A percentile compares a stretch with the other conserved stretches of the same genome.
Conservation (phyloP, 2,797 vertebrate species). For the Eulemur coronatus region DNA sequence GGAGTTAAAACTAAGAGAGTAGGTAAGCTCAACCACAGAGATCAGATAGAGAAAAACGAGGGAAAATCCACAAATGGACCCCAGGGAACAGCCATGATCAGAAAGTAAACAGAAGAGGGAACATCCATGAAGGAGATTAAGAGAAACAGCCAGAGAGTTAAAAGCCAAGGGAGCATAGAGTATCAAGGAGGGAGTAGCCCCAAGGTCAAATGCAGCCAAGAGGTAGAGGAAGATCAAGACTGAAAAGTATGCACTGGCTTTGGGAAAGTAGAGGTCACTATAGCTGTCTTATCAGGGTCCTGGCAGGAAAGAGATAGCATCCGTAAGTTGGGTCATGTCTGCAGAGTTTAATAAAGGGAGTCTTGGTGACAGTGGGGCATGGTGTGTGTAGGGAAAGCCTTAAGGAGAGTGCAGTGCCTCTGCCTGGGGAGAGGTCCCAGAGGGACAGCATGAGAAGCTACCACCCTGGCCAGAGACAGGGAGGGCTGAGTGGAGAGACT, state of each 20-base stretch:
- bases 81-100: neutral
- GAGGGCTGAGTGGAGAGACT: neutral
- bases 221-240: neutral
- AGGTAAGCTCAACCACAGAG: neutral
- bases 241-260: neutral
- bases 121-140: neutral
- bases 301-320: neutral
- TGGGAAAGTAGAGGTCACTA: neutral
- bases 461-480: neutral
- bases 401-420: neutral
- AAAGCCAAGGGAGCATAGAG: neutral
- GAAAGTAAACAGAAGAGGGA: neutral
- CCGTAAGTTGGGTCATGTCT: neutral
- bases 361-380: neutral
- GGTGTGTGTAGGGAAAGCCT: too few species aligned
- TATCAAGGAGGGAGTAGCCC: neutral
- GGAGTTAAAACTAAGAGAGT: neutral
- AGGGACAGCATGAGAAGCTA: neutral
- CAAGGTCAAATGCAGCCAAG: neutral
- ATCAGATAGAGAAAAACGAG: neutral
- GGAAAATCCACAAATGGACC: neutral
- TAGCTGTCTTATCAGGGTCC: neutral
- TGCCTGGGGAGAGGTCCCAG: neutral
- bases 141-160: neutral
- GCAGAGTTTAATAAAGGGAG: neutral